phyloP scores from a whole-genome alignment of 2,113 vertebrate genomes.

The Cisticola juncidis region DNA sequence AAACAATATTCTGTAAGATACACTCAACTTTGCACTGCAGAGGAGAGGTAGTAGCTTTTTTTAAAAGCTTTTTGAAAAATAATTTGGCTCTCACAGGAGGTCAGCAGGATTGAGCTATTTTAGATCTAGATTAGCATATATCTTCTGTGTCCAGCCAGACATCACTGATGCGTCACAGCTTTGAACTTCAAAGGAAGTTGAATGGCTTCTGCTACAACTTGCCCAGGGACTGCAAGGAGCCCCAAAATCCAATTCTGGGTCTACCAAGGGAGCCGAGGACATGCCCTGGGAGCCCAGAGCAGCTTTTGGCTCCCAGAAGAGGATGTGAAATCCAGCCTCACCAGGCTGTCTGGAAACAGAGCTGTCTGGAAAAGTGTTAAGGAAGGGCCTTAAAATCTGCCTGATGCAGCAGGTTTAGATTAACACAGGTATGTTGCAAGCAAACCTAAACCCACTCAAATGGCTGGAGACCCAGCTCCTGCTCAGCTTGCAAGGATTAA shows the following conservation, averaged over 20 bases:
- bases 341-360: conserved; percentile 15
- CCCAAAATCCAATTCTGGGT: background rate
- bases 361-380: conserved; percentile 17
- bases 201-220: background rate
- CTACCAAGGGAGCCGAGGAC: background rate
- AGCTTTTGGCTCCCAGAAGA: background rate
- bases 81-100: background rate
- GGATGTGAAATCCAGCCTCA: conserved; percentile 32
- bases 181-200: background rate
- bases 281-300: background rate
- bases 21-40: background rate
- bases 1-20: background rate
- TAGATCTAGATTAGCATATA: background rate
- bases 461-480: accelerated
- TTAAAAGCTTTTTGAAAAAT: background rate
- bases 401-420: conserved; percentile 30
- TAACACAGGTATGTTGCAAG: conserved; percentile 10
- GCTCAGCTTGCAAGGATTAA: background rate
- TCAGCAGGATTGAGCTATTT: background rate
- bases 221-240: background rate
- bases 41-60: background rate
- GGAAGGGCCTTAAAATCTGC: conserved; percentile 10
- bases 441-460: background rate
- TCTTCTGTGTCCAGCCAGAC: background rate
- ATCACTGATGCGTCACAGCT: background rate